phyloP scores from a whole-genome alignment of 2,797 vertebrate genomes.

The Enteromius fasciolatus region DNA sequence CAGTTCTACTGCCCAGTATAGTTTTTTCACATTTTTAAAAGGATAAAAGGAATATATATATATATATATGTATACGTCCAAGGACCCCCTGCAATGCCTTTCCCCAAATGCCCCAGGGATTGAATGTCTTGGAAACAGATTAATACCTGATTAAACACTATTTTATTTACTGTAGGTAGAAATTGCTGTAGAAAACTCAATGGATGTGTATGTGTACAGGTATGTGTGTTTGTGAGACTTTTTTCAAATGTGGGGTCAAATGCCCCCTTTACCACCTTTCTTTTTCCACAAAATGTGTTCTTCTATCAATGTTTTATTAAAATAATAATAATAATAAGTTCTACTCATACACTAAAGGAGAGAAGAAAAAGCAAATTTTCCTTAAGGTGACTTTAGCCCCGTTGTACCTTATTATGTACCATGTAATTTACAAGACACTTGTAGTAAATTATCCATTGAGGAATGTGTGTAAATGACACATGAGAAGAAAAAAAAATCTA shows the following conservation, averaged over 20 bases:
- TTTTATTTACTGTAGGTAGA: neutral
- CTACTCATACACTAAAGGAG: neutral
- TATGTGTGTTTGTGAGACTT: neutral
- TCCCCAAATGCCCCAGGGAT: neutral
- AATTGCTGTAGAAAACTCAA: neutral
- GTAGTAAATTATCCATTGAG: neutral
- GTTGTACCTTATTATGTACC: neutral
- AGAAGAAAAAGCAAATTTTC: neutral
- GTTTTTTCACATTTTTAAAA: conserved; percentile 8
- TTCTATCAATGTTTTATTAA: neutral
- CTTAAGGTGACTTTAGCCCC: neutral
- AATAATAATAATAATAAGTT: neutral
- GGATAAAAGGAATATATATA: neutral
- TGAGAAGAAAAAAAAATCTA: neutral
- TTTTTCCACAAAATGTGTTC: neutral
- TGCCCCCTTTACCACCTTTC: neutral
- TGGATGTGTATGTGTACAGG: neutral
- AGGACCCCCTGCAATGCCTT: neutral
- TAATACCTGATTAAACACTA: neutral
- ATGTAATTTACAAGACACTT: neutral
- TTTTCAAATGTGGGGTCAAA: neutral
- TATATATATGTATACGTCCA: neutral
- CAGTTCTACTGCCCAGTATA: conserved; percentile 13
- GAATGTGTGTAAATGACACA: neutral
- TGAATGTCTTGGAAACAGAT: neutral